Evolutionary conservation across 1,140 invertebrate species (phyloP), one percentile per base, ranked within the genome.

Genomic region (Neodiprion pinetum): DNA sequence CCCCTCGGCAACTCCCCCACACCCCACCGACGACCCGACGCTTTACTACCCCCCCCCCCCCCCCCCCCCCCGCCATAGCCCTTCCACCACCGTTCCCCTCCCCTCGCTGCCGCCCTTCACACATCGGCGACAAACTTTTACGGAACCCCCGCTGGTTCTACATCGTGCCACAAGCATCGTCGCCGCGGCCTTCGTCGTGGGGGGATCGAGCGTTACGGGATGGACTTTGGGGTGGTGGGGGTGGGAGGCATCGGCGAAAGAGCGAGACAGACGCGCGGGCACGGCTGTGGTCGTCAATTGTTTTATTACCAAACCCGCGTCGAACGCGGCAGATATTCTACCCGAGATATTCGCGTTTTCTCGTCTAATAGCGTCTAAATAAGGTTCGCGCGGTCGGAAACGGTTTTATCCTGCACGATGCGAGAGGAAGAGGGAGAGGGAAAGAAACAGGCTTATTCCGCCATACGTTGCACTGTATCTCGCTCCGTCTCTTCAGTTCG

Each of bases 281-380:
- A 14, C 78, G 80, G 78, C 78, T 78, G 80, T 76, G 74, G 79
- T 83, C 77, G 77, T 81, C 78, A 80, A 82, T 82, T 78, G 81
- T 83, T 84, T 83, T 83, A 83, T 84, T 83, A 83, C 81, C 75
- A 73, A 76, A 76, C 74, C 77, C 76, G 77, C 78, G 77, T 74
- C 77, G 78, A 81, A 77, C 77, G 74, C 67, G 70, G 75, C 61
- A 79, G 83, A 82, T 82, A 82, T 81, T 81, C 74, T 74, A 76
- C 79, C 73, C 72, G 76, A 85, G 80, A 84, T 84, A 83, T 84
- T 82, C 80, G 80, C 78, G 76, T 82, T 83, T 82, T 82, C 79
- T 77, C 69, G 71, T 81, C 79, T 80, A 79, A 83, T 78, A 77
- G 78, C 70, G 69, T 75, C 80, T 83, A 80, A 80, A 84, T 80